Conservation (phyloP, 2,888 invertebrate genomes). For the Rhagonycha fulva region DNA sequence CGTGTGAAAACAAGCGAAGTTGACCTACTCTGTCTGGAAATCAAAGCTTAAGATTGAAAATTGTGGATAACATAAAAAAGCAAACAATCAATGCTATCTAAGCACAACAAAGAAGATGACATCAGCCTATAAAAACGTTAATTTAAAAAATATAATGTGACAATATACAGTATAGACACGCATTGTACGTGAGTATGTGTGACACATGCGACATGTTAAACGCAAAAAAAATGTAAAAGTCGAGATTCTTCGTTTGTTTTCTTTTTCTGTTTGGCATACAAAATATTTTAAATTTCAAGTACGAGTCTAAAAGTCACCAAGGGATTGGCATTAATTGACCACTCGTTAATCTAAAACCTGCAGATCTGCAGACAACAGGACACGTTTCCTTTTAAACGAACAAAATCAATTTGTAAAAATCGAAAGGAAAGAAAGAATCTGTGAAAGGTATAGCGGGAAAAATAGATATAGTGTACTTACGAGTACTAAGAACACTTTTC, state of each 20-base stretch:
- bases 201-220: slow-evolving; percentile 25
- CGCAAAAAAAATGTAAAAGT: neutral
- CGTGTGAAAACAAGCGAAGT: neutral
- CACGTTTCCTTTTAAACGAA: neutral
- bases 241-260: neutral
- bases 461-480: neutral
- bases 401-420: neutral
- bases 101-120: slow-evolving; percentile 12
- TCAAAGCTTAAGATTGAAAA: neutral
- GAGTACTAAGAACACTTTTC: no score
- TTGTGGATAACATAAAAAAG: neutral
- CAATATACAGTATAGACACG: slow-evolving; percentile 36
- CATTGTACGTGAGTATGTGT: slow-evolving; percentile 39
- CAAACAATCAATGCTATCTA: neutral
- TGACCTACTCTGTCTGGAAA: neutral
- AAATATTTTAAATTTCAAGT: neutral
- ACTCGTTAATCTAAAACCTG: slow-evolving; percentile 2
- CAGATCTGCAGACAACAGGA: neutral
- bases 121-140: slow-evolving; percentile 25
- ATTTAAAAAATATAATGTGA: slow-evolving; percentile 34
- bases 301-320: neutral
- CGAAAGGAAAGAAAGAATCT: neutral
- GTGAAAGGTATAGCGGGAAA: neutral
- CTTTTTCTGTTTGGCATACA: neutral
- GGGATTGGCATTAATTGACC: slow-evolving; percentile 34